Base-by-base conservation (phyloP, 2,797 vertebrate genomes). In the Periophthalmus magnuspinnatus region DNA sequence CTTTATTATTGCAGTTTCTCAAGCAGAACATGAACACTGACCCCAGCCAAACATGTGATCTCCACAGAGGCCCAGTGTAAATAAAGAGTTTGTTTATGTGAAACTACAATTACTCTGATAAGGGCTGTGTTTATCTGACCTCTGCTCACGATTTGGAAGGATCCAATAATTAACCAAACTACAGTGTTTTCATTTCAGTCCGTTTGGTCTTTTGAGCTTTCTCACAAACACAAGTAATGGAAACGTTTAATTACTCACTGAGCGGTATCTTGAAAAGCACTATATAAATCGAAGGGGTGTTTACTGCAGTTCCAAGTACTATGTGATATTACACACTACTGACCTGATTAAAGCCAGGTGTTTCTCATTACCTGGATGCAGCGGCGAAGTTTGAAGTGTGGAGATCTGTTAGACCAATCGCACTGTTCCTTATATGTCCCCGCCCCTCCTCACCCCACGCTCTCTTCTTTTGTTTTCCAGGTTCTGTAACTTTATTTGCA, bases 141-240 rank as follows among this genome's bases (percentile, higher is more conserved):
- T 63, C 45, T 47, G 38, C 16, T 38, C 60, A 2, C 5, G 36
- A 22, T 41, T 61, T 22, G 38, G 36, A 47, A 45, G 61, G 24
- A 63, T 63, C 61, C 21, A 41, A 63, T 63, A 63, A 63, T 63
- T 45, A 63, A 63, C 38, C 22, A 22, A 63, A 63, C 21, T 21
- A 5, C 59, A 28, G 17, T 47, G 21, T 28, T 63, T 45, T 45
- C 38, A 28, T 45, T n/a, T 24, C 45, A 16, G 21, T 47, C 36
- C 21, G 9, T 41, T 63, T 63, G 60, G n/a, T 63, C 21, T 63
- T 45, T 19, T 14, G 38, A 47, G 38, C 38, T 13, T 62, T 45
- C 1, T 3, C 32, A 10, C 32, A n/a, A 38, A 36, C 58, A n/a
- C 17, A 38, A 60, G n/a, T 56, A 24, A 24, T n/a, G 3, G 10